phyloP scores from a whole-genome alignment of 2,888 invertebrate species.

The Campaea margaritaria region DNA sequence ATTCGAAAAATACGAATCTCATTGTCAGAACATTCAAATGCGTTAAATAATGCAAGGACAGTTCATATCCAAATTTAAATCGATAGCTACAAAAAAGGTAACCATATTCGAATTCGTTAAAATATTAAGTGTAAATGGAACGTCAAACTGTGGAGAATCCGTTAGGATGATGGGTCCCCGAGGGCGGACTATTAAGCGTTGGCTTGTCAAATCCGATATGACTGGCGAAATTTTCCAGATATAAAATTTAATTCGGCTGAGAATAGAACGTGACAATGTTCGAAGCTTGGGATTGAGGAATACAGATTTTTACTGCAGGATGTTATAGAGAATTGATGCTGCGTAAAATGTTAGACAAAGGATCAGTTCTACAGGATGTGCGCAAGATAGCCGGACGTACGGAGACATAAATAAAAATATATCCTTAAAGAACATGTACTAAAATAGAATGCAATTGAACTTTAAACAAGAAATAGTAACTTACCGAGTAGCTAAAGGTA shows the following conservation, averaged over 20 bases:
- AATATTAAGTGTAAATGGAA: conserved; percentile 43
- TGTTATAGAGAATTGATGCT: conserved; percentile 1
- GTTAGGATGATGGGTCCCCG: conserved; percentile 36
- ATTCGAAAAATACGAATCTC: conserved; percentile 32
- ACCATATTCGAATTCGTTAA: conserved; percentile 36
- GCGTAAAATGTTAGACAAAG: background rate
- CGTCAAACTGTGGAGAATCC: conserved; percentile 21
- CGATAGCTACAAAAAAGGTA: conserved; percentile 5
- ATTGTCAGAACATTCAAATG: conserved; percentile 30
- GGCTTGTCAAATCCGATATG: conserved; percentile 57
- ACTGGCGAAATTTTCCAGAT: conserved; percentile 31
- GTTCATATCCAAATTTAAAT: conserved; percentile 10
- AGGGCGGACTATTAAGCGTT: conserved; percentile 47
- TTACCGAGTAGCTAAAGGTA: background rate
- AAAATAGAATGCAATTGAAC: background rate
- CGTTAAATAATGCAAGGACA: conserved; percentile 18
- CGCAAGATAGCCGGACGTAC: conserved; percentile 5
- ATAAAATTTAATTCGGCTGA: conserved; percentile 33
- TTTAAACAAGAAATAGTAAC: background rate
- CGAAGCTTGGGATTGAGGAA: conserved; percentile 2
- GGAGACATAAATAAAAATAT: background rate
- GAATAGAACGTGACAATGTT: conserved; percentile 22
- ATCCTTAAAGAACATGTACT: background rate
- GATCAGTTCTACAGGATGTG: background rate
- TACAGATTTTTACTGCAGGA: conserved; percentile 8